phyloP scores from a whole-genome alignment of 2,113 vertebrate species.

The Gallinago media region DNA sequence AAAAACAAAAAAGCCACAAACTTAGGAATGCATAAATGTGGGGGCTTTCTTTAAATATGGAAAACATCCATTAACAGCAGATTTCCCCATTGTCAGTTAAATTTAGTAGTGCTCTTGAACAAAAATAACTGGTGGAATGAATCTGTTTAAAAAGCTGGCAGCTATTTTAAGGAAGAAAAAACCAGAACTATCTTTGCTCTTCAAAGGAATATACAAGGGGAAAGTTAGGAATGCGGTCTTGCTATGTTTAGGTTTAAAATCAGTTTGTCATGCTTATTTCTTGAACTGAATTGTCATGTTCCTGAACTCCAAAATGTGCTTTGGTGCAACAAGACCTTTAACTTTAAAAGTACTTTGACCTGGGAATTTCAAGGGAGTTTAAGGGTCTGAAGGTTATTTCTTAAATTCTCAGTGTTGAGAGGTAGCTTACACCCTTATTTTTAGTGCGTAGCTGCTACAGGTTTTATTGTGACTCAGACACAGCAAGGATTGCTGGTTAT shows the following conservation, averaged over 20 bases:
- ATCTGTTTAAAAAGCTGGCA: neutral
- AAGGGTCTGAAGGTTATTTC: neutral
- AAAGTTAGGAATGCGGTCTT: neutral
- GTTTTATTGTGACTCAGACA: neutral
- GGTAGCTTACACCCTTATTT: neutral
- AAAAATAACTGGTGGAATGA: constrained; percentile 21
- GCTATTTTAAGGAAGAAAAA: constrained; percentile 14
- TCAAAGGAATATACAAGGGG: neutral
- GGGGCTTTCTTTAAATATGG: neutral
- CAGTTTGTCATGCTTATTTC: neutral
- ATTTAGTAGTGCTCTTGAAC: neutral
- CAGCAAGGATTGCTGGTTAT: neutral
- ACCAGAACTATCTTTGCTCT: neutral
- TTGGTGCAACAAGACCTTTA: neutral
- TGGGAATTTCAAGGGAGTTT: neutral
- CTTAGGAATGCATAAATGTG: neutral
- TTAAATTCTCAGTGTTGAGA: neutral
- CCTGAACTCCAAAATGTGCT: neutral
- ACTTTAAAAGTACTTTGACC: neutral
- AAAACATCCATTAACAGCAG: neutral
- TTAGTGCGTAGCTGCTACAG: neutral
- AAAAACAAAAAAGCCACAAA: neutral
- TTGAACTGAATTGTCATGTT: neutral
- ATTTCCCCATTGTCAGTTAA: constrained; percentile 6
- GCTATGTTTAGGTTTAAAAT: neutral